Evolutionary conservation across 1,140 invertebrate species (phyloP).

Genomic region (Hylaeus anthracinus): DNA sequence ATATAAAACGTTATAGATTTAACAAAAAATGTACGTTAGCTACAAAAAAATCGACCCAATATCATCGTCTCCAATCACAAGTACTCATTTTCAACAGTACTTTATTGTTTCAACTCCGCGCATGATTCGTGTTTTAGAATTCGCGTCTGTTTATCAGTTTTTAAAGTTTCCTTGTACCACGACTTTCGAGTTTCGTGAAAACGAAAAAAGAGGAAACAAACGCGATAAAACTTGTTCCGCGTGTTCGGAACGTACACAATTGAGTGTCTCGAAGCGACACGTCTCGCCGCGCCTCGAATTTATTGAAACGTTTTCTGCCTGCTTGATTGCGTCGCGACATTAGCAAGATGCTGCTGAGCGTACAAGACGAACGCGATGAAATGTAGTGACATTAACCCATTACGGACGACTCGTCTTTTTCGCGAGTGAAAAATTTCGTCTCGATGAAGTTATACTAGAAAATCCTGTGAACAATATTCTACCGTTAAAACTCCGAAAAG

Average conservation of each 20-base stretch:
- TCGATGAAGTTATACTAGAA: background rate
- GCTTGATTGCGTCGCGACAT: conserved; percentile 12
- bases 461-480: background rate
- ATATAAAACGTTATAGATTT: too few relatives aligned
- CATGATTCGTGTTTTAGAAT: background rate
- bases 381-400: background rate
- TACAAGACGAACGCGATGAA: conserved; percentile 3
- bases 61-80: background rate
- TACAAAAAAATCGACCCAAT: background rate
- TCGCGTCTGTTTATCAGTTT: background rate
- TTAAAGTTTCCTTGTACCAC: background rate
- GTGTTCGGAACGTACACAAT: background rate
- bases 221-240: conserved; percentile 21
- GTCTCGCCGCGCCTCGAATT: background rate
- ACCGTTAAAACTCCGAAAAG: too few relatives aligned
- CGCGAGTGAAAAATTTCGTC: background rate
- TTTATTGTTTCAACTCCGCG: background rate
- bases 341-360: background rate
- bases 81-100: background rate
- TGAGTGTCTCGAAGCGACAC: background rate
- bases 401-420: background rate
- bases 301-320: conserved; percentile 20
- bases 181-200: conserved; percentile 19
- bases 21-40: too few relatives aligned
- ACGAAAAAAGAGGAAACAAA: background rate